Evolutionary conservation across 2,888 invertebrate genomes (phyloP), one percentile per base, ranked within the genome.

Genomic region (Aricia artaxerxes): DNA sequence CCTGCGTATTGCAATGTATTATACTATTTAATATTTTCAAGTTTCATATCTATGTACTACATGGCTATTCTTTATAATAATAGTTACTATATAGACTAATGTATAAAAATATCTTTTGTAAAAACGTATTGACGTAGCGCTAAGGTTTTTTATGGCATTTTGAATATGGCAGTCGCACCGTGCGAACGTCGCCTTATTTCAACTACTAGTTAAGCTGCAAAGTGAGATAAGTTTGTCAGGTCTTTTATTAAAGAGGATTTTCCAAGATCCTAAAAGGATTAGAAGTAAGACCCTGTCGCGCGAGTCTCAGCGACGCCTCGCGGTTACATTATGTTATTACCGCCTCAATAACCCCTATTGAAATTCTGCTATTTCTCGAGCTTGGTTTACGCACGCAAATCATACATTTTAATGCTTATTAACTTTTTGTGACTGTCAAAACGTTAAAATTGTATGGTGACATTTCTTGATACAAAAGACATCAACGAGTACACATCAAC

Each of bases 171-270:
- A 69, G 49, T 24, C n/a, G 49, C 40, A 40, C 24, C n/a, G 73
- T 75, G 49, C 64, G 73, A 16, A 49, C 44, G 61, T 61, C 4
- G 31, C 75, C 75, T 79, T 60, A 73, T 44, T 49, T 75, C 49
- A 61, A 79, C 75, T 75, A 53, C 79, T 82, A 80, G 79, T 79
- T 80, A 80, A 82, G 81, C 80, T 81, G 78, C 80, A 44, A 78
- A 82, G 80, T 81, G 79, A 81, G 82, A 82, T 82, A 81, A 82
- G 82, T 82, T 82, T 81, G 82, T 82, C 82, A 82, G 81, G 82
- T 82, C 81, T 82, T 82, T 81, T 82, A 82, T 81, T 82, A 80
- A 80, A 81, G 82, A 80, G 82, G 82, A 81, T 80, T 82, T 81
- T 80, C 80, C 82, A 79, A 82, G 82, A 82, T 82, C 79, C 81